These are phyloP conservation scores for Malacosoma neustria DNA, from an alignment of 2,888 invertebrate genomes.

Conservation along the genomic window DNA sequence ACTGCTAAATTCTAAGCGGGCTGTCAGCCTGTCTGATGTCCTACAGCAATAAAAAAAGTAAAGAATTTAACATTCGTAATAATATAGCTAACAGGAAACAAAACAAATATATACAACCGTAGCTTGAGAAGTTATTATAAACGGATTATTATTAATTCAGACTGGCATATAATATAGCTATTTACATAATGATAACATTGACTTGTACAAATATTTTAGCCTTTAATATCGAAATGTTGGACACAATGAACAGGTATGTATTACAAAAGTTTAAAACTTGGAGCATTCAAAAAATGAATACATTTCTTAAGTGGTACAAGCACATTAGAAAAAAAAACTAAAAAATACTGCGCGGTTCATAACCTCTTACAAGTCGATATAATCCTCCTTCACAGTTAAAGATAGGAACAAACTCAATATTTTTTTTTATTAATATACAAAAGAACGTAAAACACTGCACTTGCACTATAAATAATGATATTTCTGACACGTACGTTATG, in stretches of 20 bases:
- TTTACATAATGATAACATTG: not conserved
- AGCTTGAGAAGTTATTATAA: too few relatives aligned
- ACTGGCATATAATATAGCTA: too few relatives aligned
- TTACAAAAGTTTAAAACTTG: slow-evolving; percentile 11
- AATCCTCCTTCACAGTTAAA: slow-evolving; percentile 11
- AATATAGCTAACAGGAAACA: too few relatives aligned
- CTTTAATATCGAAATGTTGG: too few relatives aligned
- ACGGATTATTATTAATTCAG: too few relatives aligned
- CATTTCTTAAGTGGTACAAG: not conserved
- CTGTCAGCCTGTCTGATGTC: too few relatives aligned
- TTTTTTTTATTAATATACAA: slow-evolving; percentile 12
- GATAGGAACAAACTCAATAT: slow-evolving; percentile 13
- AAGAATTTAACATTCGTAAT: too few relatives aligned
- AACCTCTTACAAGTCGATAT: slow-evolving; percentile 9
- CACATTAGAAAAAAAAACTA: not conserved
- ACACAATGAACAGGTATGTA: not conserved
- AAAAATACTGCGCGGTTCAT: not conserved
- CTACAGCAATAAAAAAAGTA: too few relatives aligned
- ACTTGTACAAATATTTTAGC: too few relatives aligned
- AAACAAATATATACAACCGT: too few relatives aligned
- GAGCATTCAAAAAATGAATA: not conserved
- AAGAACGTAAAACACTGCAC: slow-evolving; percentile 25
- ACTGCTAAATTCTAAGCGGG: too few relatives aligned
- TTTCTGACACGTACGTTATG: slow-evolving; percentile 54
- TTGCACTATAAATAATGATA: slow-evolving; percentile 35